Evolutionary conservation across 2,888 invertebrate species (phyloP).

Genomic region (Creontiades dilutus): DNA sequence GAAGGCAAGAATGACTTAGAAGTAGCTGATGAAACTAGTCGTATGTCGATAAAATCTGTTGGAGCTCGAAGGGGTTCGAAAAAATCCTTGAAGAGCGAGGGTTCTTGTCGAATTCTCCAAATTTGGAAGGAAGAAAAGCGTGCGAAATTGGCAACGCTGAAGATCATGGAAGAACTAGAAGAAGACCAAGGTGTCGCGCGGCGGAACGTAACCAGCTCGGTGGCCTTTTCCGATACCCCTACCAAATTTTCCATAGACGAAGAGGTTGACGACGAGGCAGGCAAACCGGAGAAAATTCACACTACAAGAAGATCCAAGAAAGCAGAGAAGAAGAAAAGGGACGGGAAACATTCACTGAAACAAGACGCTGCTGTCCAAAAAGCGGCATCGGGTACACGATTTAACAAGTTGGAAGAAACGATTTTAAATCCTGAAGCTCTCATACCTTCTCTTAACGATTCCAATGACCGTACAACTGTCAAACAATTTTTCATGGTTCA

Average conservation of each 20-base stretch:
- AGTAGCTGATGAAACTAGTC: neutral
- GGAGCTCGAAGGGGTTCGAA: neutral
- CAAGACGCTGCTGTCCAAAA: neutral
- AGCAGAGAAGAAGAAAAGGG: neutral
- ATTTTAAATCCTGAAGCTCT: neutral
- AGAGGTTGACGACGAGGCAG: neutral
- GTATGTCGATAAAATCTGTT: neutral
- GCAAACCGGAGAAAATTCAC: neutral
- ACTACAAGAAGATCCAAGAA: neutral
- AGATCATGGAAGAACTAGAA: neutral
- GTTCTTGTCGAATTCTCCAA: neutral
- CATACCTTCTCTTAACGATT: neutral
- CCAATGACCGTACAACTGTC: neutral
- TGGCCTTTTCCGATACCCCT: neutral
- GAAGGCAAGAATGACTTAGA: neutral
- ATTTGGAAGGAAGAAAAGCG: conserved; percentile 31
- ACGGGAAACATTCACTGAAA: neutral
- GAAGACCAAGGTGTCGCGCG: neutral
- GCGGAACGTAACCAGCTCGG: neutral
- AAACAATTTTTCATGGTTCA: neutral
- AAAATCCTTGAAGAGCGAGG: neutral
- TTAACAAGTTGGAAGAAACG: neutral
- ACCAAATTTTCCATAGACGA: neutral
- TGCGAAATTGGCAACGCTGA: neutral
- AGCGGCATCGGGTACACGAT: neutral